phyloP scores from a whole-genome alignment of 2,888 invertebrate genomes.

The Lymantria dispar region DNA sequence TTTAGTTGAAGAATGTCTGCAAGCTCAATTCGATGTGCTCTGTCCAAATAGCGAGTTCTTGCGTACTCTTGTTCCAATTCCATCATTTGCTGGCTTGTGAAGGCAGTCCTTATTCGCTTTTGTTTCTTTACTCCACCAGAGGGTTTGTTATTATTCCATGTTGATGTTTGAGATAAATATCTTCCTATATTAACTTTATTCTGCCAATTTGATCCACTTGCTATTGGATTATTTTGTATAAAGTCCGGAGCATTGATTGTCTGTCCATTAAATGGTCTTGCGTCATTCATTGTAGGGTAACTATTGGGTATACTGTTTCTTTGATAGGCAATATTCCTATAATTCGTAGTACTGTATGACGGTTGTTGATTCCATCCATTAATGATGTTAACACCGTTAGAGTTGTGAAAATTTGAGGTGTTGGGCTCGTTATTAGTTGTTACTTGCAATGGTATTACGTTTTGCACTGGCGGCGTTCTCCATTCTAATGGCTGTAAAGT shows the following conservation, averaged over 20 bases:
- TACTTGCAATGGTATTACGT: not conserved
- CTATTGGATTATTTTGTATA: not conserved
- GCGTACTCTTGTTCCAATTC: slow-evolving; percentile 89
- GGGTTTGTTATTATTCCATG: slow-evolving; percentile 33
- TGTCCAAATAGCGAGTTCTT: slow-evolving; percentile 86
- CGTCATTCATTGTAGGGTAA: not conserved
- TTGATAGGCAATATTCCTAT: not conserved
- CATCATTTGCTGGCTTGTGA: slow-evolving; percentile 88
- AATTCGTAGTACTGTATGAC: not conserved
- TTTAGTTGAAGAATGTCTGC: slow-evolving; percentile 41
- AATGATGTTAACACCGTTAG: not conserved
- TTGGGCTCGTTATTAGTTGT: not conserved
- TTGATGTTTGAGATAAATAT: slow-evolving; percentile 17
- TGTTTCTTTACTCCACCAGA: slow-evolving; percentile 46
- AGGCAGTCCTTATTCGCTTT: slow-evolving; percentile 90
- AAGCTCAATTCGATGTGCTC: slow-evolving; percentile 87
- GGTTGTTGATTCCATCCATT: not conserved
- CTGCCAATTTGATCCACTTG: slow-evolving; percentile 7
- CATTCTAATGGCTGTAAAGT: not conserved
- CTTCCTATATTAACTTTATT: slow-evolving; percentile 14
- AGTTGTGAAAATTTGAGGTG: not conserved
- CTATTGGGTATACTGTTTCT: not conserved
- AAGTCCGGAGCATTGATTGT: not conserved
- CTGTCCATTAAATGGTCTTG: not conserved
- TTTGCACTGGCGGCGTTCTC: not conserved